phyloP scores from a whole-genome alignment of 2,113 vertebrate species.

The Pterocles orientalis region DNA sequence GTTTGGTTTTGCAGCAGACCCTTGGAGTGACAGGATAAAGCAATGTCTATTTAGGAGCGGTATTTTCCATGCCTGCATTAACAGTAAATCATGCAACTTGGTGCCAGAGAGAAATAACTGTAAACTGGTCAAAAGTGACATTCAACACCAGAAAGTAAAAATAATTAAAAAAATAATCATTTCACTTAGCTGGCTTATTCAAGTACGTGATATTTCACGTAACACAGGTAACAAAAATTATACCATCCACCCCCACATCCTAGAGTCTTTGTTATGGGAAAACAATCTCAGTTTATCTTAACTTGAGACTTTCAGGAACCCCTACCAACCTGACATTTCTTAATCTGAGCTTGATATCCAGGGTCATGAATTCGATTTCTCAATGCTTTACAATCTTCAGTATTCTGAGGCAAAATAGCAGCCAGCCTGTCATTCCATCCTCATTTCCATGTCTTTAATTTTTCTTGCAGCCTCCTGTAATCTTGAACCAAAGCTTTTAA shows the following conservation, averaged over 20 bases:
- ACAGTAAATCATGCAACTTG: neutral
- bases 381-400: slow-evolving; percentile 77
- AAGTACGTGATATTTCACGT: neutral
- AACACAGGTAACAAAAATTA: neutral
- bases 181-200: neutral
- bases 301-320: slow-evolving; percentile 40
- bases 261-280: neutral
- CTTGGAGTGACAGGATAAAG: neutral
- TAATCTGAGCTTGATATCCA: slow-evolving; percentile 75
- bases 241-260: slow-evolving; percentile 33
- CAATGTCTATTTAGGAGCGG: neutral
- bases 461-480: slow-evolving; percentile 68
- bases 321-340: slow-evolving; percentile 82
- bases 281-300: slow-evolving; percentile 17
- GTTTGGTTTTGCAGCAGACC: neutral
- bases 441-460: slow-evolving; percentile 74
- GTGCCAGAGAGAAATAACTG: neutral
- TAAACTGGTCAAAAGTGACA: neutral
- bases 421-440: slow-evolving; percentile 76
- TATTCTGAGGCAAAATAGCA: slow-evolving; percentile 71
- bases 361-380: slow-evolving; percentile 78
- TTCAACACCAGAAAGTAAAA: neutral
- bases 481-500: slow-evolving; percentile 76
- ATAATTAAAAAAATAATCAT: neutral
- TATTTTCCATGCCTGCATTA: neutral